A percentile compares a stretch with the other conserved stretches of the same genome.
Evolutionary conservation across 2,888 invertebrate species (phyloP).

Genomic region (Galeopsomyia nigrocyanea): DNA sequence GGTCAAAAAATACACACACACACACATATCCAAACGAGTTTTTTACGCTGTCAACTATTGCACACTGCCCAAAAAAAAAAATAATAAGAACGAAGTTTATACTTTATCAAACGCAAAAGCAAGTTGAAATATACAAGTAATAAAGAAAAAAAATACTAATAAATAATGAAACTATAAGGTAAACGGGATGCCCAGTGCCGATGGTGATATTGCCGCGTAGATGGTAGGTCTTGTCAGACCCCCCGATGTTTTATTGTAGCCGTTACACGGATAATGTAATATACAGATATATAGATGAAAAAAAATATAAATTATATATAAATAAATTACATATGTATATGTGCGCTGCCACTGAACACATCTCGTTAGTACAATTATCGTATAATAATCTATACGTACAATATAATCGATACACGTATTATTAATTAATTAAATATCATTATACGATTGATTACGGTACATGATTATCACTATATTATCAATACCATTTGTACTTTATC

Average conservation of each 20-base stretch:
- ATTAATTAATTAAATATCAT: conserved; percentile 66
- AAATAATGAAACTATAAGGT: conserved; percentile 20
- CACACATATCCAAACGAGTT: conserved; percentile 47
- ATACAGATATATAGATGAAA: conserved; percentile 58
- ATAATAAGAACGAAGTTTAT: conserved; percentile 12
- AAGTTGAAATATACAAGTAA: conserved; percentile 18
- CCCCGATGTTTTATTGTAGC: conserved; percentile 50
- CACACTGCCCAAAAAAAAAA: conserved; percentile 40
- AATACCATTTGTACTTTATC: conserved; percentile 68
- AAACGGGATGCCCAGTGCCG: conserved; percentile 51
- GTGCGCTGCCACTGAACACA: conserved; percentile 68
- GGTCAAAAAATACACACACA: conserved; percentile 34
- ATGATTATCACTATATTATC: conserved; percentile 68
- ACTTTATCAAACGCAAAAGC: conserved; percentile 1
- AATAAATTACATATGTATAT: conserved; percentile 51
- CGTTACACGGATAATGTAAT: conserved; percentile 53
- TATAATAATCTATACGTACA: conserved; percentile 60
- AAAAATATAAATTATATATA: conserved; percentile 50
- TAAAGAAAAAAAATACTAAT: conserved; percentile 9
- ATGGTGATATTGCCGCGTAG: conserved; percentile 51
- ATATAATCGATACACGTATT: conserved; percentile 58
- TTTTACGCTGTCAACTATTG: conserved; percentile 32
- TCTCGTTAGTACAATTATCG: conserved; percentile 68
- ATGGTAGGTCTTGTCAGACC: conserved; percentile 46
- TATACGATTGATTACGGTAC: conserved; percentile 65